phyloP scores from a whole-genome alignment of 2,888 invertebrate species.

The Linyphia triangularis region DNA sequence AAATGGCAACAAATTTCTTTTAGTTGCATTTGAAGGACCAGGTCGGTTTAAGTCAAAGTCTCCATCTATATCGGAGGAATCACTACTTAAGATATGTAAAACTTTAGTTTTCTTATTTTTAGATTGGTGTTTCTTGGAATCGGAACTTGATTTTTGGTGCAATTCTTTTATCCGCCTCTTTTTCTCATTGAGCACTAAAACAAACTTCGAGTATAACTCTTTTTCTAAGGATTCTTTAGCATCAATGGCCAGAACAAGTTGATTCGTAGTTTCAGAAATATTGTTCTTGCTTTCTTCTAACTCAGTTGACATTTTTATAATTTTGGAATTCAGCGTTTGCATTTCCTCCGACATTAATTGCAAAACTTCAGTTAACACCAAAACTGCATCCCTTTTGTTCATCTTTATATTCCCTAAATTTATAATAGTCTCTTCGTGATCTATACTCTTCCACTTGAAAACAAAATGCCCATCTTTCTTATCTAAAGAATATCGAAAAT shows the following conservation, averaged over 20 bases:
- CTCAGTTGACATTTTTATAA: neutral
- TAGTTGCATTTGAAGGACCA: conserved; percentile 16
- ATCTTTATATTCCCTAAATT: conserved; percentile 40
- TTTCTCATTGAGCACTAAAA: conserved; percentile 72
- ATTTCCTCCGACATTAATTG: conserved; percentile 12
- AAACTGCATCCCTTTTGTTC: conserved; percentile 1
- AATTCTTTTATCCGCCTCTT: conserved; percentile 70
- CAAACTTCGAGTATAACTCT: conserved; percentile 75
- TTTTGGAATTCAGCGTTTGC: neutral
- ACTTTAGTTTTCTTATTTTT: neutral
- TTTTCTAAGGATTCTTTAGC: conserved; percentile 68
- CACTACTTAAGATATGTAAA: neutral
- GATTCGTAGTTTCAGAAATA: neutral
- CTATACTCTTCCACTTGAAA: conserved; percentile 68
- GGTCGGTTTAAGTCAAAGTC: neutral
- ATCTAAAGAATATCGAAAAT: conserved; percentile 48
- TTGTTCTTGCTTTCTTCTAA: conserved; percentile 20
- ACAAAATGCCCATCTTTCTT: neutral
- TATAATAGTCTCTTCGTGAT: conserved; percentile 41
- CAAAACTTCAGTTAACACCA: conserved; percentile 10
- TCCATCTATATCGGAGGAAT: conserved; percentile 46
- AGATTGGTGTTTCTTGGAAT: neutral
- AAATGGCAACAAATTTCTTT: conserved; percentile 20
- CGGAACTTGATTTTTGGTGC: neutral
- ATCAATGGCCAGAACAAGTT: conserved; percentile 30